Evolutionary conservation across 2,113 vertebrate species (phyloP).

Genomic region (Sialia sialis): DNA sequence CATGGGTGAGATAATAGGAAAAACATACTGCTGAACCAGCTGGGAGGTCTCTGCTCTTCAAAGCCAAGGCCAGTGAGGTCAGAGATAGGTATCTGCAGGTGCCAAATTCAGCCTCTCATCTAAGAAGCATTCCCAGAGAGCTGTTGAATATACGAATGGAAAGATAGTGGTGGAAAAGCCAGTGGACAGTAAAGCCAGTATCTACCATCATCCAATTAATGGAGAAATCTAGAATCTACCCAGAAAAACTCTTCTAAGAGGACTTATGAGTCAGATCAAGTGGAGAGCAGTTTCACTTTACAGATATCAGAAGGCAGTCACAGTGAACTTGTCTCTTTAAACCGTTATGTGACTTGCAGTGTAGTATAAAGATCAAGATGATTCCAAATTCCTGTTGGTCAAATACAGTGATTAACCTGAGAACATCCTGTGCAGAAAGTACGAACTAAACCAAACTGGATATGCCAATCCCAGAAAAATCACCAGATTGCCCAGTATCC

Average conservation of each 20-base stretch:
- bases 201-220: background rate
- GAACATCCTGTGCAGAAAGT: background rate
- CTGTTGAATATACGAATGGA: background rate
- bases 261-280: background rate
- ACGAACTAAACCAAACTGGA: too few relatives aligned
- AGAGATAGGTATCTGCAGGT: background rate
- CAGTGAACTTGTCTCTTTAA: background rate
- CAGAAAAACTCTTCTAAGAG: background rate
- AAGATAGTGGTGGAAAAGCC: background rate
- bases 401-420: background rate
- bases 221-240: background rate
- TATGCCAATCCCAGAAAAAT: background rate
- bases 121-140: background rate
- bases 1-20: background rate
- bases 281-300: background rate
- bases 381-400: background rate
- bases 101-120: background rate
- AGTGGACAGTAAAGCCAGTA: background rate
- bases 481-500: background rate
- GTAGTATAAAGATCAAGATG: background rate
- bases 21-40: background rate
- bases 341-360: background rate
- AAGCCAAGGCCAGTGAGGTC: background rate
- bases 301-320: background rate
- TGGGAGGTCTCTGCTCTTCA: background rate